A percentile compares a stretch with the other conserved stretches of the same genome.
These are phyloP conservation scores for Nothobranchius furzeri DNA, from an alignment of 2,113 vertebrate genomes.

Conservation along the genomic window DNA sequence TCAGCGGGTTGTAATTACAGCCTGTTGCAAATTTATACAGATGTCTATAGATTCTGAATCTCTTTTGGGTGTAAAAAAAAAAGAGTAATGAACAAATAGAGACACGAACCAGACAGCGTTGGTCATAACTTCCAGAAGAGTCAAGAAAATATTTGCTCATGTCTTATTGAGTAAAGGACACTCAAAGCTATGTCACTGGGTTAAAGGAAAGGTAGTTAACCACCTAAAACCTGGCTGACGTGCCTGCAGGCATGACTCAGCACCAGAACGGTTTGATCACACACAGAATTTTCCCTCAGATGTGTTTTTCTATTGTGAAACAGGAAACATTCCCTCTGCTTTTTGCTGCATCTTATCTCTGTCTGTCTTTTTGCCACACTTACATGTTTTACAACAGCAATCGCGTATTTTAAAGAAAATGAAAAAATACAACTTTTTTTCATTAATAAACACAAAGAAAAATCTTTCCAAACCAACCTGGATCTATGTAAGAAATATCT, in stretches of 20 bases:
- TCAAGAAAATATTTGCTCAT: constrained; percentile 7
- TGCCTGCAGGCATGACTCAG: constrained; percentile 38
- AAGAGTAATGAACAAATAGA: constrained; percentile 25
- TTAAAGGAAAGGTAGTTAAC: neutral
- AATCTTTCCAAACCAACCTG: no score
- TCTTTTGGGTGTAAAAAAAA: neutral
- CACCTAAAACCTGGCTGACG: constrained; percentile 36
- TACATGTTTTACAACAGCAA: no score
- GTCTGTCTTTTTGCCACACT: neutral
- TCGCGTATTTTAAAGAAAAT: no score
- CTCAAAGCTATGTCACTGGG: constrained; percentile 22
- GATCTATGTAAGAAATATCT: neutral
- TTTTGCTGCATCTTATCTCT: constrained; percentile 8
- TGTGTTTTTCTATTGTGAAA: constrained; percentile 48
- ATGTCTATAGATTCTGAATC: neutral
- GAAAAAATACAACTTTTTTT: no score
- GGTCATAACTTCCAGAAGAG: neutral
- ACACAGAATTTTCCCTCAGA: constrained; percentile 35
- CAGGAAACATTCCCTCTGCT: neutral
- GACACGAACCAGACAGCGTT: constrained; percentile 1
- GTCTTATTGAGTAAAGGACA: constrained; percentile 22
- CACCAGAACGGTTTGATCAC: constrained; percentile 47
- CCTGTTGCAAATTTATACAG: constrained; percentile 8
- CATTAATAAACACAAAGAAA: no score
- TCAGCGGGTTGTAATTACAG: constrained; percentile 39